phyloP scores from a whole-genome alignment of 23 tunicate species.

The Aplidium turbinatum region DNA sequence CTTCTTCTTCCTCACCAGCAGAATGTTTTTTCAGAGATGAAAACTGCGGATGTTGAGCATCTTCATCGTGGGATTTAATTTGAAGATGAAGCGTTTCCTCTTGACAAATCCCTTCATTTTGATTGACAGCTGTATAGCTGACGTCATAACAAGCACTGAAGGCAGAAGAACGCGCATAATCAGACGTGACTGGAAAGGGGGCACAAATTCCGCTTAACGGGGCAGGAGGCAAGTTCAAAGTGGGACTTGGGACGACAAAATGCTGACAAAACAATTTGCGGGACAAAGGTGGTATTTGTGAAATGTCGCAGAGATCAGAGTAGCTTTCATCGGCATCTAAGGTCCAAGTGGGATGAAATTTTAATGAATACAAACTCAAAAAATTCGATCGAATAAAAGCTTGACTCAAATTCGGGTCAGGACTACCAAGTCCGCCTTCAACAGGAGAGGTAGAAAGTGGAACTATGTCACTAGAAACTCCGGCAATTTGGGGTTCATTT shows the following conservation, averaged over 20 bases:
- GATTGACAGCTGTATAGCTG: too few species aligned
- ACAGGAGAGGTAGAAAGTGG: too few species aligned
- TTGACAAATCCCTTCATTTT: too few species aligned
- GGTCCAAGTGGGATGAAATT: constrained; percentile 12
- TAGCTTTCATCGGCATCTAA: constrained; percentile 9
- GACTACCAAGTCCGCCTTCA: too few species aligned
- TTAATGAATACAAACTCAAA: too few species aligned
- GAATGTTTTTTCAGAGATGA: not conserved
- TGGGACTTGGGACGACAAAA: constrained; percentile 19
- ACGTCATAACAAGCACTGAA: too few species aligned
- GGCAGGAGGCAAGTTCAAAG: not conserved
- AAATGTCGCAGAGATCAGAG: constrained; percentile 14
- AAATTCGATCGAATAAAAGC: too few species aligned
- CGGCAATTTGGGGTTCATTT: too few species aligned
- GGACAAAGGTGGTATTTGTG: not conserved
- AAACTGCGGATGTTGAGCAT: not conserved
- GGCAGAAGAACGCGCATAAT: constrained; percentile 10
- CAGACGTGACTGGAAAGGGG: constrained; percentile 18
- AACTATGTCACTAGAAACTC: too few species aligned
- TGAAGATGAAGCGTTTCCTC: too few species aligned
- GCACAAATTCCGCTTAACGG: constrained; percentile 16
- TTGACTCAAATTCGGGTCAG: too few species aligned
- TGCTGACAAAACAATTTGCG: constrained; percentile 8
- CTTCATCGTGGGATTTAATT: too few species aligned
- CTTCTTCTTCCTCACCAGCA: not conserved